These are phyloP conservation scores for Parambassis ranga DNA, from an alignment of 2,797 vertebrate species.

Conservation along the genomic window DNA sequence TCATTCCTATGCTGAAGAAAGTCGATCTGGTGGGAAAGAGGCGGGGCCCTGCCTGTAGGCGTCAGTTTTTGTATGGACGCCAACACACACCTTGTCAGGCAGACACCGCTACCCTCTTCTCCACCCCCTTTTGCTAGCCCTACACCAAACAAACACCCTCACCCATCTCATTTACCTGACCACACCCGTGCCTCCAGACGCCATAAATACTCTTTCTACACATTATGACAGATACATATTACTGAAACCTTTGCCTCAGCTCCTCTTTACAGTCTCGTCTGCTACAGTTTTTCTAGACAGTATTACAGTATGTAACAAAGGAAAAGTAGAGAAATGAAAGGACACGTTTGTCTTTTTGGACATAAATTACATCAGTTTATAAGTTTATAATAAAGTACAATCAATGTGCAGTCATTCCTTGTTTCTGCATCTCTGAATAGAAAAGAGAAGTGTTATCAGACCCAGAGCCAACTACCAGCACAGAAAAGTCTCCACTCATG, in stretches of 20 bases:
- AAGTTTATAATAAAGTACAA: too few species aligned
- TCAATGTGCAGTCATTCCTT: too few species aligned
- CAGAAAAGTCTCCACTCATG: too few species aligned
- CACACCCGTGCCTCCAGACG: conserved; percentile 65
- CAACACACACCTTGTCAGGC: conserved; percentile 53
- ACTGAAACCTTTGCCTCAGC: background rate
- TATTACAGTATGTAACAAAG: too few species aligned
- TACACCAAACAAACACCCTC: conserved; percentile 59
- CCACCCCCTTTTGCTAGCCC: conserved; percentile 12
- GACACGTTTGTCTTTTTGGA: too few species aligned
- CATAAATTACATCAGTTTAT: too few species aligned
- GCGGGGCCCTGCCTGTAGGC: conserved; percentile 67
- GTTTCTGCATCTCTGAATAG: too few species aligned
- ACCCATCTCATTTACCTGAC: conserved; percentile 66
- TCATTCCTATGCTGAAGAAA: conserved; percentile 76
- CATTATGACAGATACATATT: background rate
- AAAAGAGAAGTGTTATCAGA: too few species aligned
- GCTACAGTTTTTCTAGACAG: too few species aligned
- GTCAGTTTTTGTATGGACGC: conserved; percentile 60
- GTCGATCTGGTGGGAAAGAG: conserved; percentile 79
- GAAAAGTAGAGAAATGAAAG: too few species aligned
- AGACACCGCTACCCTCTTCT: conserved; percentile 37
- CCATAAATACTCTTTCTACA: conserved; percentile 44
- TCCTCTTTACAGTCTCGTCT: too few species aligned
- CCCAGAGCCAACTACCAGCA: too few species aligned